Conservation (phyloP, 2,888 invertebrate species). For the Hoplodrina blanda region DNA sequence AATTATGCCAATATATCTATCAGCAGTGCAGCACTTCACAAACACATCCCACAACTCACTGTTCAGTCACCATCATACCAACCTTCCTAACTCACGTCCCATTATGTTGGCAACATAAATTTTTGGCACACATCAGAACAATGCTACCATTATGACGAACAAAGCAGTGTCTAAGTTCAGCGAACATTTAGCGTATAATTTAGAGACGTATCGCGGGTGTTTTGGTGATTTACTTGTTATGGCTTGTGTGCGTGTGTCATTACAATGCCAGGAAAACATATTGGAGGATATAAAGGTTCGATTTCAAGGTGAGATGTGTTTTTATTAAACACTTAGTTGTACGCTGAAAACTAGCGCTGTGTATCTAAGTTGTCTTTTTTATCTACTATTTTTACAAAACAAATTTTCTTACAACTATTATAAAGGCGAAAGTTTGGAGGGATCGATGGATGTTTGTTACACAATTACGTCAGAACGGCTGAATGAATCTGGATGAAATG, state of each 20-base stretch:
- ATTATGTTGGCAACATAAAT: conserved; percentile 62
- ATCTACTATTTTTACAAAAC: too few relatives aligned
- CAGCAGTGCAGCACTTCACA: conserved; percentile 9
- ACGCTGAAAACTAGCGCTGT: too few relatives aligned
- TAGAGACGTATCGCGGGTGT: conserved; percentile 32
- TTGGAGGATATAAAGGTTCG: background rate
- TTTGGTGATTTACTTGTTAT: conserved; percentile 45
- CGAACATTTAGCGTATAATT: conserved; percentile 40
- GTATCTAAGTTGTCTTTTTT: too few relatives aligned
- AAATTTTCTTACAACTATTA: too few relatives aligned
- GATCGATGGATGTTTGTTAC: too few relatives aligned
- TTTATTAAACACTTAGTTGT: too few relatives aligned
- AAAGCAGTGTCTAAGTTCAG: conserved; percentile 53
- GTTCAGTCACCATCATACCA: conserved; percentile 37
- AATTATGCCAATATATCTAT: conserved; percentile 20
- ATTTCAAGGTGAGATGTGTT: background rate
- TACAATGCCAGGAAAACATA: conserved; percentile 14
- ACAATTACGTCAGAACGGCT: too few relatives aligned
- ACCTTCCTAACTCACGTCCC: conserved; percentile 39
- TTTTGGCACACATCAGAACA: conserved; percentile 61
- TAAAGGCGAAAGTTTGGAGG: too few relatives aligned
- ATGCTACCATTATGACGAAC: conserved; percentile 57
- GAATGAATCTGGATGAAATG: too few relatives aligned
- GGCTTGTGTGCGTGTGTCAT: conserved; percentile 33
- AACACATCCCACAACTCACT: conserved; percentile 37